Evolutionary conservation across 2,888 invertebrate species (phyloP), one percentile per base, ranked within the genome.

Genomic region (Crocallis elinguaria): DNA sequence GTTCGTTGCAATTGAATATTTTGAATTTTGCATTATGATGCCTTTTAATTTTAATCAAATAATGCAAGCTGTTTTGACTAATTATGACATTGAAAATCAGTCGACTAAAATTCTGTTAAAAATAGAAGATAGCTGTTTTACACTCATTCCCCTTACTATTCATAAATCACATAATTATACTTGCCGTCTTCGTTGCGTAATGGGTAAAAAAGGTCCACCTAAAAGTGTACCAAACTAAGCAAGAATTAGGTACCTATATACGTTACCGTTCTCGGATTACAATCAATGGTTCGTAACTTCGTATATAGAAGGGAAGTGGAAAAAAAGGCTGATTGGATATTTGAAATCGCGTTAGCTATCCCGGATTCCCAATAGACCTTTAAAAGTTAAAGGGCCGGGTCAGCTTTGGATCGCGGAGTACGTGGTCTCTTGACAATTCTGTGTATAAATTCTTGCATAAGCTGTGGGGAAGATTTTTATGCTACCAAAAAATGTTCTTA

Each of bases 271-370:
- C 5, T 21, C 29, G 16, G 19, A 16, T 29, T 11, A 29, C 23
- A 46, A 46, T 21, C 14, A 19, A 13, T 12, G 29, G 37, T 23
- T 9, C 5, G 21, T 1, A 37, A 4, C n/a, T n/a, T 19, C 19
- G 6, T 7, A 23, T 32, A 30, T 5, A 39, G 9, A 39, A 12
- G n/a, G 9, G 17, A 39, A 27, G 8, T 19, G 8, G 30, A 41
- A 33, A 19, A 8, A 35, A 49, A 25, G 35, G 41, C 14, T 33
- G 23, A 41, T 41, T 49, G 27, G 33, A 13, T 41, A 19, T 33
- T 39, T 39, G 19, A 35, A 39, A 41, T 49, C 6, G 33, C 11
- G 14, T 35, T 17, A 23, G 32, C 2, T 33, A 33, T 25, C 16
- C 25, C 33, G 25, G 35, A 32, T 29, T 8, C 11, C 11, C 27